Evolutionary conservation across 2,888 invertebrate genomes (phyloP), one percentile per base, ranked within the genome.

Genomic region (Sthenelais limicola): DNA sequence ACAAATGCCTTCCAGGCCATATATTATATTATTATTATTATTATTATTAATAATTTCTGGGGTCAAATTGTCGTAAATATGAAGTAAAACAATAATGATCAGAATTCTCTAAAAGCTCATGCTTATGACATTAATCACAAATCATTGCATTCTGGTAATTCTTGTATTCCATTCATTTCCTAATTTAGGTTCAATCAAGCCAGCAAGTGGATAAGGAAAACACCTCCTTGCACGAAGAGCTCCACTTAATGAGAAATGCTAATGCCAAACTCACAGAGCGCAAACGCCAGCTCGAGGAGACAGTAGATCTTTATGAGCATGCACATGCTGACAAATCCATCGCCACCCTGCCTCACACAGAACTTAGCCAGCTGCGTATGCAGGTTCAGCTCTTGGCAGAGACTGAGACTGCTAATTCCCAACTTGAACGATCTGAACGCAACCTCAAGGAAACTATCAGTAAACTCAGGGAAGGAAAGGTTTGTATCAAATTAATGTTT

Each of bases 381-480:
- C 71, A 71, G 71, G 71, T 66, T 32, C 26, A 9, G 26, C 49
- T 71, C 2, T 66, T 71, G 9, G 66, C 33, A 2, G 71, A 48
- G 9, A 28, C 48, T 33, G 62, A 71, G 66, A 47, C n/a, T 12
- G 49, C 30, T 12, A 35, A 15, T 3, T 12, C 38, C 1, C 33
- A 62, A 47, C 33, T 35, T 1, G 32, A 73, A 47, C 35, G 43
- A 28, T 52, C 73, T n/a, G 75, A 71, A 48, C 32, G 47, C 12
- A 58, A 73, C 32, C 54, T 75, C 26, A 73, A 58, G 54, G 71
- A 70, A 3, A 71, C 66, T 26, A 30, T 75, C 3, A 33, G 48
- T 18, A 58, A 73, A 43, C 69, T 73, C 15, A 43, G 73, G n/a
- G n/a, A 62, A 30, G 73, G 73, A 21, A 73, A 70, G 70, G 73